A percentile compares a stretch with the other conserved stretches of the same genome.
Evolutionary conservation across 2,797 vertebrate species (phyloP).

Genomic region (Sebastes oblongus): DNA sequence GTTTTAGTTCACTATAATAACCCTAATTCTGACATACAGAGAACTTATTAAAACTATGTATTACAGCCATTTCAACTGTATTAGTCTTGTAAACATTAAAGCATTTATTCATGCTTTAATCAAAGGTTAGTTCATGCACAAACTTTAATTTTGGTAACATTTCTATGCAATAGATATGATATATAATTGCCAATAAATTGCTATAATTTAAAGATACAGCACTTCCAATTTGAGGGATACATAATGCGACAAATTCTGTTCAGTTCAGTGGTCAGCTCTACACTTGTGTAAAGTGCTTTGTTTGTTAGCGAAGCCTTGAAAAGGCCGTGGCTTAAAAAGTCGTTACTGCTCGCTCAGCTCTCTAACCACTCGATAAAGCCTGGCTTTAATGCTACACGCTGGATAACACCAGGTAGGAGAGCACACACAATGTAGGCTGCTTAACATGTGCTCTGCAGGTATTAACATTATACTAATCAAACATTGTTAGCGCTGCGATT

Average conservation of each 20-base stretch:
- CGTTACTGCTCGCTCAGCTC: constrained; percentile 69
- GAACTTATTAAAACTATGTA: neutral
- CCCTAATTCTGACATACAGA: neutral
- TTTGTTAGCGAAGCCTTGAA: constrained; percentile 40
- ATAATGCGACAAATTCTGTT: neutral
- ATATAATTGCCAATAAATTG: neutral
- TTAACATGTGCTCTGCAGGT: constrained; percentile 65
- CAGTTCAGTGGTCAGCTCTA: neutral
- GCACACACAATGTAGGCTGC: constrained; percentile 31
- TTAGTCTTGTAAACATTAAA: neutral
- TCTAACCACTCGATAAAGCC: constrained; percentile 66
- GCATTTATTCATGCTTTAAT: neutral
- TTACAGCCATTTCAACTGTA: neutral
- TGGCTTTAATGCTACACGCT: constrained; percentile 53
- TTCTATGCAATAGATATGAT: neutral
- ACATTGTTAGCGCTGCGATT: constrained; percentile 59
- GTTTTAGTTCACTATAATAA: too few relatives aligned
- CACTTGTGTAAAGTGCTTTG: constrained; percentile 19
- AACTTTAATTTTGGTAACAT: neutral
- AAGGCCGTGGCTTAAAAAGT: constrained; percentile 57
- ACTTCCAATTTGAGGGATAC: neutral
- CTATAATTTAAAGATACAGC: neutral
- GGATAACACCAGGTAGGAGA: constrained; percentile 48
- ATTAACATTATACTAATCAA: constrained; percentile 69
- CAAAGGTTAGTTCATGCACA: neutral